A percentile compares a stretch with the other conserved stretches of the same genome.
These are phyloP conservation scores for Sminthurinus aureus DNA, from an alignment of 2,888 invertebrate genomes.

Conservation along the genomic window DNA sequence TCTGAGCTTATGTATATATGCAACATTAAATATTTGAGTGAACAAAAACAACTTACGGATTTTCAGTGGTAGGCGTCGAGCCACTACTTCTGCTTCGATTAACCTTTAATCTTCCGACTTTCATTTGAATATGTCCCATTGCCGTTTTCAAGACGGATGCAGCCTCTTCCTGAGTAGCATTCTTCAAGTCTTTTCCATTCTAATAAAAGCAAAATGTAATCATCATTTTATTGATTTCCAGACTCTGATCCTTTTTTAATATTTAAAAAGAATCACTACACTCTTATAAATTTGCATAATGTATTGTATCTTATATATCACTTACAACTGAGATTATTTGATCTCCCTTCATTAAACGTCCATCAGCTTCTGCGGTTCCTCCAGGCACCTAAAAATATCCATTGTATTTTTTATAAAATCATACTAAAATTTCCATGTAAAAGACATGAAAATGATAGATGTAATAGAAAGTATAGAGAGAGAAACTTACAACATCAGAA, in stretches of 20 bases:
- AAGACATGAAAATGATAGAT: not conserved
- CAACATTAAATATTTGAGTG: not conserved
- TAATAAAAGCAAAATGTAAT: conserved; percentile 62
- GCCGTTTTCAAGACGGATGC: conserved; percentile 89
- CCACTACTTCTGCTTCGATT: conserved; percentile 49
- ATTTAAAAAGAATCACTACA: too few species aligned
- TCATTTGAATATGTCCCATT: conserved; percentile 81
- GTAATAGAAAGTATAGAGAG: conserved; percentile 43
- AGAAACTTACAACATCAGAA: conserved; percentile 80
- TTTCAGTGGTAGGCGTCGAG: conserved; percentile 47
- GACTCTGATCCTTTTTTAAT: too few species aligned
- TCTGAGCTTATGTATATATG: not conserved
- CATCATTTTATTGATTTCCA: not conserved
- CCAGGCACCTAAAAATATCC: conserved; percentile 65
- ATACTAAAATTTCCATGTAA: not conserved
- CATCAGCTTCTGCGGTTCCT: conserved; percentile 83
- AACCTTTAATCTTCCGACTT: conserved; percentile 85
- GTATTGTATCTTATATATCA: not conserved
- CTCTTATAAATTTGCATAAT: too few species aligned
- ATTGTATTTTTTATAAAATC: too few species aligned
- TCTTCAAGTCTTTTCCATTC: conserved; percentile 83
- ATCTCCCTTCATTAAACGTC: conserved; percentile 90
- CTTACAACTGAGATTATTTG: conserved; percentile 63
- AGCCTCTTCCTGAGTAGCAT: conserved; percentile 79
- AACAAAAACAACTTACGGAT: conserved; percentile 8